These are phyloP conservation scores for Manacus vitellinus DNA, from an alignment of 2,113 vertebrate species.

Conservation along the genomic window DNA sequence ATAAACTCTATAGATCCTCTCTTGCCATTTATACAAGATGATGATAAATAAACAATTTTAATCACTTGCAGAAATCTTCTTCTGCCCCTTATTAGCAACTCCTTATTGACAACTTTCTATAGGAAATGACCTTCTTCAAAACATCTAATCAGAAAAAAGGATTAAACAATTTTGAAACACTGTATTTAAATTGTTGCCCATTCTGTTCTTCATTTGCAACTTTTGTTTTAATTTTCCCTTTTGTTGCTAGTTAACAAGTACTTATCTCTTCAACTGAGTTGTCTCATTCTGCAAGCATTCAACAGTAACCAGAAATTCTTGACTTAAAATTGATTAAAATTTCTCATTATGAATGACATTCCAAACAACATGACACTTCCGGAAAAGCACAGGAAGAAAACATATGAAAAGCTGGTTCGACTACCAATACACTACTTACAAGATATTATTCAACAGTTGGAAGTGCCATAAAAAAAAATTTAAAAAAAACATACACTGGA, in stretches of 20 bases:
- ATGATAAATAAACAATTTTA: not conserved
- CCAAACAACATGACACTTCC: not conserved
- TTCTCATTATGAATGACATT: not conserved
- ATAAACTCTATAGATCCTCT: not conserved
- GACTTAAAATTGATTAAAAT: not conserved
- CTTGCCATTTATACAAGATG: not conserved
- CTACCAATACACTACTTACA: not conserved
- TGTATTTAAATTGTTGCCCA: not conserved
- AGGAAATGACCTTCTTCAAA: not conserved
- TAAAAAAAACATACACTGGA: not conserved
- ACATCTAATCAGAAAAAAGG: not conserved
- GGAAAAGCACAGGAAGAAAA: not conserved
- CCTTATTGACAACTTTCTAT: not conserved
- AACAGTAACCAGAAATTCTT: not conserved
- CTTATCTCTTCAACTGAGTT: not conserved
- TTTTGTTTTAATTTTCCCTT: not conserved
- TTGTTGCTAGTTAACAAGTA: not conserved
- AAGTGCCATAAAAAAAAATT: not conserved
- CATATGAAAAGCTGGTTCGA: not conserved
- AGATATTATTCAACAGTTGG: not conserved
- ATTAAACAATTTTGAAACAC: not conserved
- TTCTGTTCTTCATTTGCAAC: not conserved
- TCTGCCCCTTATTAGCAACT: not conserved
- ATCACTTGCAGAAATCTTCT: not conserved
- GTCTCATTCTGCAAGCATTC: not conserved